Base-by-base conservation (phyloP, 1,140 invertebrate genomes). In the Brachionus sp. region DNA sequence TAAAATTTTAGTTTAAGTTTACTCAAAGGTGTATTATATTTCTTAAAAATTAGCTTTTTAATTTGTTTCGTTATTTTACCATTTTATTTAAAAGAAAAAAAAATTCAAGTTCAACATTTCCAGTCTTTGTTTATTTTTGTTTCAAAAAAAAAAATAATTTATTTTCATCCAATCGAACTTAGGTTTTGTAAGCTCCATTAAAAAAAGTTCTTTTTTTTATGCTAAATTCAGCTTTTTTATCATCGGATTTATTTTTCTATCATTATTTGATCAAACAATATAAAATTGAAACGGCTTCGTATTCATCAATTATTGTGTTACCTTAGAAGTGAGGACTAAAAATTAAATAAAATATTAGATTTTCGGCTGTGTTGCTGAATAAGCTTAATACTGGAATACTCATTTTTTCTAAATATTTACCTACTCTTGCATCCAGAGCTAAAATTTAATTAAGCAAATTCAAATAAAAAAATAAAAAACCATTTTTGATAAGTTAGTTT, bases 1-100 rank as follows among this genome's bases (percentile, higher is more conserved):
- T 12, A 70, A 70, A 70, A 37, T 57, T 57, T 57, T 39, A 70
- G 66, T 70, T 70, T 70, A 70, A 70, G 66, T 70, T 70, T 70
- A 70, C 66, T 70, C 66, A 70, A 70, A 70, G 66, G 66, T 70
- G 66, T 70, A 70, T 70, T 70, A 70, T 70, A 39, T 70, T 70
- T 70, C 66, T 70, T 66, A 37, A 66, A 66, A 66, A 66, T 66
- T 66, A 66, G 33, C 64, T 66, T 66, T 66, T 23, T 70, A 19
- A 39, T 70, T 70, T 39, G 33, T 70, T 70, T 70, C 37, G 16
- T 16, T 9, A 37, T 70, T 68, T 68, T 68, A n/a, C 64, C 64
- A 33, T 68, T 68, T 35, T 35, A 29, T 68, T 35, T 29, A 5
- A 33, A 33, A 37, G 25, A 29, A n/a, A 33, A 68, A 37, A 39